A percentile compares a stretch with the other conserved stretches of the same genome.
phyloP scores from a whole-genome alignment of 1,140 invertebrate genomes.

The Samia ricini region DNA sequence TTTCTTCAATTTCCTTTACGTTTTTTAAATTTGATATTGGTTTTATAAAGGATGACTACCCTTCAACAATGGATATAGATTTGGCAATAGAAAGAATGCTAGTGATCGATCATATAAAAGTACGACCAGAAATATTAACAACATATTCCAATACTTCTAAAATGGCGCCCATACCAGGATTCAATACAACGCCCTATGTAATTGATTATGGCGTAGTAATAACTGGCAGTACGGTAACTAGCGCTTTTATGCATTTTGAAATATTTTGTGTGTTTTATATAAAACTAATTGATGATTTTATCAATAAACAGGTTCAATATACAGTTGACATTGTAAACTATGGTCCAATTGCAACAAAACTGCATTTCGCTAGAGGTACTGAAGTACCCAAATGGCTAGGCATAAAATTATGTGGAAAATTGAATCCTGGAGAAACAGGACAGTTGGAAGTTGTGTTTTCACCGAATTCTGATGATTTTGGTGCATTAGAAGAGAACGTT shows the following conservation, averaged over 20 bases:
- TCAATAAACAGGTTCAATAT: conserved; percentile 49
- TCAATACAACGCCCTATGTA: conserved; percentile 53
- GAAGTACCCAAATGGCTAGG: conserved; percentile 45
- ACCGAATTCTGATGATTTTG: conserved; percentile 50
- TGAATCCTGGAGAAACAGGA: conserved; percentile 55
- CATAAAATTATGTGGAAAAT: conserved; percentile 59
- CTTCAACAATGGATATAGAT: conserved; percentile 62
- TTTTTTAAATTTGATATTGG: conserved; percentile 7
- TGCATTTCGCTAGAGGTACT: conserved; percentile 54
- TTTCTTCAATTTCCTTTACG: too few relatives aligned
- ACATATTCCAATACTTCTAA: conserved; percentile 34
- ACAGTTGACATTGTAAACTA: conserved; percentile 62
- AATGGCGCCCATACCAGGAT: conserved; percentile 53
- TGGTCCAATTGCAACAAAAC: conserved; percentile 54
- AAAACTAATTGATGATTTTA: neutral
- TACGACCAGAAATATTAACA: conserved; percentile 47
- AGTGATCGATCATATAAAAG: conserved; percentile 47
- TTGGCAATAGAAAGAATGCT: conserved; percentile 61
- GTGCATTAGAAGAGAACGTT: conserved; percentile 56
- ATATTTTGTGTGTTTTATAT: neutral
- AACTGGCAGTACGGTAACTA: conserved; percentile 54
- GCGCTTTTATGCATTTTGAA: neutral
- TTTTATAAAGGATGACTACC: conserved; percentile 54
- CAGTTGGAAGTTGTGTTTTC: conserved; percentile 56
- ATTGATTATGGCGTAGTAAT: conserved; percentile 68